These are phyloP conservation scores for Galbula dea DNA, from an alignment of 2,113 vertebrate species.

Conservation along the genomic window DNA sequence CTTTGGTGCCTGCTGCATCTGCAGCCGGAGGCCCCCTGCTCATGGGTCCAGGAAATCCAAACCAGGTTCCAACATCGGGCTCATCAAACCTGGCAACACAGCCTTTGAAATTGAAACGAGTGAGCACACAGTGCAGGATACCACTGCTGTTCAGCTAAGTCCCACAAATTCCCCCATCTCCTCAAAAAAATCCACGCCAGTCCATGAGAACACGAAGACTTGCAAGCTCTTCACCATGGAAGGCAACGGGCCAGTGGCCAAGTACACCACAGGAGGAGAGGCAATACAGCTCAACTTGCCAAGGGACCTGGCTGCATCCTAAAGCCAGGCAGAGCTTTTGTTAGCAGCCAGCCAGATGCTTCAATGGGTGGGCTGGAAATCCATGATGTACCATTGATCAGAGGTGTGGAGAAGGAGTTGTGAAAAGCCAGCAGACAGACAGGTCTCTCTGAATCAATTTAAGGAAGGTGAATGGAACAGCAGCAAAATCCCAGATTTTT, in stretches of 20 bases:
- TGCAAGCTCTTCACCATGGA: conserved; percentile 74
- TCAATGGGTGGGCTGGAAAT: background rate
- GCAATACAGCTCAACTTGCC: conserved; percentile 73
- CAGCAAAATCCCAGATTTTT: background rate
- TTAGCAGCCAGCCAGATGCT: background rate
- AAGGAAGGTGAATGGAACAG: background rate
- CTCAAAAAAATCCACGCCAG: conserved; percentile 81
- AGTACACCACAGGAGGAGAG: conserved; percentile 56
- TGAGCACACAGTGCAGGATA: conserved; percentile 92
- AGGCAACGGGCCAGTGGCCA: conserved; percentile 55
- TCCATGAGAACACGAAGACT: conserved; percentile 16
- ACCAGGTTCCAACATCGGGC: conserved; percentile 72
- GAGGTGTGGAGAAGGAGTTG: background rate
- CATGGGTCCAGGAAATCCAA: conserved; percentile 61
- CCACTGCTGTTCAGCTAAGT: conserved; percentile 90
- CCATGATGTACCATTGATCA: background rate
- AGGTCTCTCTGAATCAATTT: background rate
- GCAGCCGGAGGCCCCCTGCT: conserved; percentile 77
- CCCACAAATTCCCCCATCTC: conserved; percentile 85
- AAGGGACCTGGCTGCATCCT: conserved; percentile 63
- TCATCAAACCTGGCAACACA: conserved; percentile 78
- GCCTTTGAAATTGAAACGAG: conserved; percentile 93
- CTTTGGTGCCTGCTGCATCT: conserved; percentile 87
- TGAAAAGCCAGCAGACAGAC: background rate
- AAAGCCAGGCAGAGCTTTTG: conserved; percentile 6